Percentiles rank a stretch among this genome's conserved stretches.
Evolutionary conservation across 2,797 vertebrate genomes (phyloP).

Genomic region (Molossus alvarezi): DNA sequence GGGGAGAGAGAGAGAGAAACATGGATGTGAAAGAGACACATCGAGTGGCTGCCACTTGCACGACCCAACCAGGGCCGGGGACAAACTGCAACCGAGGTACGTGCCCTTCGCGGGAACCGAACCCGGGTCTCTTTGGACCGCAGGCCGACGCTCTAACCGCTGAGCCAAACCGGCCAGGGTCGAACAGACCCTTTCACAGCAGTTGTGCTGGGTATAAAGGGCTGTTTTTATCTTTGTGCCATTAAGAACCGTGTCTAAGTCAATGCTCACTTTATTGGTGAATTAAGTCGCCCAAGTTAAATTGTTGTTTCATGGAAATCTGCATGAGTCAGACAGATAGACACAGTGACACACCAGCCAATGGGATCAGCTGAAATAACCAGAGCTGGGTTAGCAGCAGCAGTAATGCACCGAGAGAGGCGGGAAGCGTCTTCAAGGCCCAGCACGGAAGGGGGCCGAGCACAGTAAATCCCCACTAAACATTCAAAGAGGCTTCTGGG

Average conservation of each 20-base stretch:
- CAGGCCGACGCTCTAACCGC: no score
- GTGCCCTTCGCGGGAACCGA: no score
- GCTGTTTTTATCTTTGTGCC: constrained; percentile 79
- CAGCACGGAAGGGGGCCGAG: not conserved
- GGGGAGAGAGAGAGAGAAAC: no score
- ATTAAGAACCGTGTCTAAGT: constrained; percentile 75
- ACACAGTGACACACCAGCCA: not conserved
- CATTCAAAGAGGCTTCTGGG: not conserved
- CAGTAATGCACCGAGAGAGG: not conserved
- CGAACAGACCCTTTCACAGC: constrained; percentile 86
- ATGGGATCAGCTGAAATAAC: not conserved
- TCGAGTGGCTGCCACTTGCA: no score
- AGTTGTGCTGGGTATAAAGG: constrained; percentile 84
- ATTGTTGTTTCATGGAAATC: not conserved
- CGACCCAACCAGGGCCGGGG: no score
- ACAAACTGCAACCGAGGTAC: no score
- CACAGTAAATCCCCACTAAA: fast-evolving
- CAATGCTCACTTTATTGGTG: constrained; percentile 71
- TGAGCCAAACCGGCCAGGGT: not conserved
- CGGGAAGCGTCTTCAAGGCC: not conserved
- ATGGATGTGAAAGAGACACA: no score
- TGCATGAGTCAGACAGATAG: not conserved
- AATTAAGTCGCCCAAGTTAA: constrained; percentile 78
- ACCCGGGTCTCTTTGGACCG: no score
- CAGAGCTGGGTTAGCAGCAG: not conserved